phyloP scores from a whole-genome alignment of 2,888 invertebrate genomes.

The Pocota personata region DNA sequence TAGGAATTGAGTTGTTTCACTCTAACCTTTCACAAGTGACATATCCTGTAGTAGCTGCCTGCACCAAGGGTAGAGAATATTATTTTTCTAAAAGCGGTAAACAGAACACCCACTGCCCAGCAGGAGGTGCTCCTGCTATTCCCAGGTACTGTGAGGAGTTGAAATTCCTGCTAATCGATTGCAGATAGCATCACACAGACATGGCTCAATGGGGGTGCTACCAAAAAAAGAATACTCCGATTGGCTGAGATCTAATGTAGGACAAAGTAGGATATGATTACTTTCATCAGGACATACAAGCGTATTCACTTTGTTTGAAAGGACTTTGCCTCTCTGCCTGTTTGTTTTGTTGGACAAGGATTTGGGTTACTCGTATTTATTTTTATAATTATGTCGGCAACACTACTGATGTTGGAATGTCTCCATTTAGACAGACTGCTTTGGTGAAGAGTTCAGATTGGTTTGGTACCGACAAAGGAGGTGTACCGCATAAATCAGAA shows the following conservation, averaged over 20 bases:
- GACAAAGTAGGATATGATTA: conserved; percentile 67
- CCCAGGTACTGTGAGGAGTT: conserved; percentile 45
- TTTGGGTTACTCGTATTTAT: not conserved
- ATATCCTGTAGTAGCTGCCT: conserved; percentile 17
- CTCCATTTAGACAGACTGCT: conserved; percentile 47
- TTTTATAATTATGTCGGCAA: conserved; percentile 47
- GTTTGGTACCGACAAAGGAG: conserved; percentile 53
- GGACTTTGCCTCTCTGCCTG: not conserved
- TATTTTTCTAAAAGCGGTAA: conserved; percentile 72
- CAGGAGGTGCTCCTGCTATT: conserved; percentile 66
- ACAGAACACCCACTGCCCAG: conserved; percentile 71
- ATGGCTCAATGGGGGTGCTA: conserved; percentile 61
- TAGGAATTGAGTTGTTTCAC: conserved; percentile 66
- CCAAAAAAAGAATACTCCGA: conserved; percentile 46
- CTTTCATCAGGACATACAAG: conserved; percentile 24
- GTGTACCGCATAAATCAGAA: conserved; percentile 48
- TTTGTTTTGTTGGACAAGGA: not conserved
- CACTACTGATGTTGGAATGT: conserved; percentile 51
- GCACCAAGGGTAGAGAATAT: not conserved
- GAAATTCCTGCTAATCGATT: conserved; percentile 66
- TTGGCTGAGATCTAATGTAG: conserved; percentile 68
- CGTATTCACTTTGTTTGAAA: conserved; percentile 1
- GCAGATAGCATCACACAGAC: conserved; percentile 58
- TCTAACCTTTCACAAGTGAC: conserved; percentile 25
- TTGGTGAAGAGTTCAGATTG: not conserved